Evolutionary conservation across 2,888 invertebrate species (phyloP).

Genomic region (Drosophila tripunctata): DNA sequence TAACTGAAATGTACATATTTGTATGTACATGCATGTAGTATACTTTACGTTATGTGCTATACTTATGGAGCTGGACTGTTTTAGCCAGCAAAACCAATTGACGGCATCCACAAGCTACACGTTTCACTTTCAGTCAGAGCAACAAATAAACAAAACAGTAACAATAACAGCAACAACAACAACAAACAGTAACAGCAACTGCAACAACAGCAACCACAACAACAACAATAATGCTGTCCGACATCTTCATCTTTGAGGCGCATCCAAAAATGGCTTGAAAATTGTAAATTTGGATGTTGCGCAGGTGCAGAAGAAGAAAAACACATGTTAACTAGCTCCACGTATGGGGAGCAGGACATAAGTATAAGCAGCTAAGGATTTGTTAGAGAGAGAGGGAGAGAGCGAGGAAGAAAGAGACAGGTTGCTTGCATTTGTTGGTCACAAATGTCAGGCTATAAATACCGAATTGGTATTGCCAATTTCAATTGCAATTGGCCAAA

Average conservation of each 20-base stretch:
- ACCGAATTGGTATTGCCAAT: slow-evolving; percentile 72
- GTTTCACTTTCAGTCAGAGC: slow-evolving; percentile 66
- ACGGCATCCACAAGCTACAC: slow-evolving; percentile 61
- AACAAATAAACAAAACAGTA: slow-evolving; percentile 21
- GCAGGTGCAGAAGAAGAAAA: slow-evolving; percentile 68
- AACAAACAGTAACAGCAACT: slow-evolving; percentile 3
- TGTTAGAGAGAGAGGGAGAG: not conserved
- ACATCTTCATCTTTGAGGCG: slow-evolving; percentile 70
- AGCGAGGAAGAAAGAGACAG: not conserved
- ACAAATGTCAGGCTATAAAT: slow-evolving; percentile 78
- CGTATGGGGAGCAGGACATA: slow-evolving; percentile 22
- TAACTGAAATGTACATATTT: not conserved
- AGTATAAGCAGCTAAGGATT: not conserved
- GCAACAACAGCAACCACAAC: slow-evolving; percentile 38
- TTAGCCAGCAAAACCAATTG: slow-evolving; percentile 53
- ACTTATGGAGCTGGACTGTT: slow-evolving; percentile 17
- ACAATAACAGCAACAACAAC: slow-evolving; percentile 17
- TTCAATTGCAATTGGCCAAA: slow-evolving; percentile 69
- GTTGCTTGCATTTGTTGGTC: slow-evolving; percentile 32
- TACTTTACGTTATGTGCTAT: no score
- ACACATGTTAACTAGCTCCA: slow-evolving; percentile 74
- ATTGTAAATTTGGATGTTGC: slow-evolving; percentile 64
- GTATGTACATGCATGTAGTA: slow-evolving; percentile 8
- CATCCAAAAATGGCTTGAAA: slow-evolving; percentile 72
- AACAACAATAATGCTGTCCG: slow-evolving; percentile 53